Evolutionary conservation across 2,113 vertebrate genomes (phyloP).

Genomic region (Tretioscincus oriximinensis): DNA sequence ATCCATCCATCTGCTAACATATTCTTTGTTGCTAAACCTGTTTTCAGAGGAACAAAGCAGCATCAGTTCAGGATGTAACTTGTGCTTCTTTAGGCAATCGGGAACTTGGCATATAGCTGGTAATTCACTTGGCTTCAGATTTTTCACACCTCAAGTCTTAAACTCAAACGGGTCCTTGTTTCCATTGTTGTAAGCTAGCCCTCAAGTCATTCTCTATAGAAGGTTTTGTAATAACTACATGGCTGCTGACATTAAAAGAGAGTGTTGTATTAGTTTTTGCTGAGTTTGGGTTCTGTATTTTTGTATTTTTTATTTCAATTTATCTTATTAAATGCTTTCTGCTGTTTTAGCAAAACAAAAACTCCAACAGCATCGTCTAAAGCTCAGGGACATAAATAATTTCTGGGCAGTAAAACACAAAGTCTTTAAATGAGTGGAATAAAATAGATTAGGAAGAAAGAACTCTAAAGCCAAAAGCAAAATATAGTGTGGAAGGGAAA

Average conservation of each 20-base stretch:
- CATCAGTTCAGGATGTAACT: background rate
- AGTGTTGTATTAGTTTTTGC: background rate
- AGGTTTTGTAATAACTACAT: background rate
- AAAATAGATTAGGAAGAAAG: background rate
- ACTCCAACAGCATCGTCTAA: background rate
- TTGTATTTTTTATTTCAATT: background rate
- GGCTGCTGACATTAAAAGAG: background rate
- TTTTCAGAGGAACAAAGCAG: background rate
- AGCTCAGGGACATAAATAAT: background rate
- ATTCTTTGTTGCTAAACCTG: background rate
- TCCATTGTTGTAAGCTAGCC: background rate
- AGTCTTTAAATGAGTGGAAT: background rate
- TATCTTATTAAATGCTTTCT: background rate
- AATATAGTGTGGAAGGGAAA: background rate
- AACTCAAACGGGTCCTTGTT: background rate
- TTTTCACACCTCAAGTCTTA: too few species aligned
- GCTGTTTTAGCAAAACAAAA: background rate
- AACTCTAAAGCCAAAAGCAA: background rate
- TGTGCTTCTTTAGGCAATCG: background rate
- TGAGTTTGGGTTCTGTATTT: background rate
- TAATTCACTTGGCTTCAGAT: too few species aligned
- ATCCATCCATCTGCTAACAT: background rate
- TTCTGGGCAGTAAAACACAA: background rate
- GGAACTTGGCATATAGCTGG: background rate
- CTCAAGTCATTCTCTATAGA: background rate